Evolutionary conservation across 2,888 invertebrate genomes (phyloP), one percentile per base, ranked within the genome.

Genomic region (Falcaria lacertinaria): DNA sequence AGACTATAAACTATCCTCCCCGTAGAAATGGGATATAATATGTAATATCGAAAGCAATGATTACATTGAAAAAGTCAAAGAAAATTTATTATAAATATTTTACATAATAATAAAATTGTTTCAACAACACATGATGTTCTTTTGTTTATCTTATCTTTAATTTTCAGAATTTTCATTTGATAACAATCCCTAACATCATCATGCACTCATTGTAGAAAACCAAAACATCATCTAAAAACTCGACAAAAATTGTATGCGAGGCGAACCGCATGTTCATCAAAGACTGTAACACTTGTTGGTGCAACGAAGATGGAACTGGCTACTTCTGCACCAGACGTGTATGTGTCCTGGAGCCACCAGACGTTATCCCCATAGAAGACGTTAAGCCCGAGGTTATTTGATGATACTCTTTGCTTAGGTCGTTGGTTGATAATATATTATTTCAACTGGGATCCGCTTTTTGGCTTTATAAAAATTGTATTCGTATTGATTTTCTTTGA

Each of bases 221-320:
- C 44, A 63, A 54, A 38, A 57, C 72, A 17, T 48, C 64, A 0
- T 39, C 36, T 33, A 60, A 61, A 40, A 53, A 57, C 15, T 61
- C 63, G 4, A 74, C 77, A 35, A 69, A 70, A 17, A 55, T 79
- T 11, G 72, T 87, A 0, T 89, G 89, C 54, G 66, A 72, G 1
- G 89, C 89, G 0, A 86, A 87, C 45, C 69, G 80, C 13, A 83
- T 81, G 79, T 90, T 89, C 54, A 78, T 88, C 43, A 83, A 77
- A 47, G 84, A 88, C 45, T 90, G 90, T 54, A 90, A 90, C 56
- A 87, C 83, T 4, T 90, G 90, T 41, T 83, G 82, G 82, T 90
- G 90, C 52, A 89, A 89, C 36, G 86, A 85, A 7, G 80, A 88
- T 41, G 90, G 90, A 0, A 89, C 87, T 4, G 73, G 80, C 15